Percentiles rank a stretch among this genome's conserved stretches.
Conservation (phyloP, 2,888 invertebrate species). For the Hypomecis atomaria region DNA sequence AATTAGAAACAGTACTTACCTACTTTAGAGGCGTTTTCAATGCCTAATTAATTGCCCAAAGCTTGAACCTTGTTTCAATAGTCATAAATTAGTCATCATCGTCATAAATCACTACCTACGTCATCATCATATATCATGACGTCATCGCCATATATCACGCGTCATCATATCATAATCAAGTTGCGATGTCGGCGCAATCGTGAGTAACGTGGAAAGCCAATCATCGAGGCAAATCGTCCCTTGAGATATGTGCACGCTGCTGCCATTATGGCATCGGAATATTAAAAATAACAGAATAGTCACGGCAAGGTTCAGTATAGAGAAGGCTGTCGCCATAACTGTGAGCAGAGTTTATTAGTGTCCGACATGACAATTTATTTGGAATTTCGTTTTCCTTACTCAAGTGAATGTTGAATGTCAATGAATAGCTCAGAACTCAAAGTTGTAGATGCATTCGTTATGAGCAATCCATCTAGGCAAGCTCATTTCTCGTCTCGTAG, state of each 20-base stretch:
- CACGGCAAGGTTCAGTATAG: background rate
- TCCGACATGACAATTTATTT: too few species aligned
- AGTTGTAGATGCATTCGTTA: background rate
- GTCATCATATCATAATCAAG: constrained; percentile 11
- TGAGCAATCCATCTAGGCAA: background rate
- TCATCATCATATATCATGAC: background rate
- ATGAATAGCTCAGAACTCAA: background rate
- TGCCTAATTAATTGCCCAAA: too few species aligned
- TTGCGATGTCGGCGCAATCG: constrained; percentile 3
- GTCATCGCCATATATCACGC: constrained; percentile 2
- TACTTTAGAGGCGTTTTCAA: too few species aligned
- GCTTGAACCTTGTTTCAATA: background rate
- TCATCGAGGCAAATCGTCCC: constrained; percentile 11
- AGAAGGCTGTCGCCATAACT: background rate
- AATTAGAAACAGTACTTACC: background rate
- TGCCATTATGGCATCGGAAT: background rate
- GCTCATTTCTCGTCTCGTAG: background rate
- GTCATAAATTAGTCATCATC: background rate
- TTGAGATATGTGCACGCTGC: background rate
- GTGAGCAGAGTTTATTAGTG: background rate
- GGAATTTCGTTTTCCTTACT: too few species aligned
- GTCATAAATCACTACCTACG: background rate
- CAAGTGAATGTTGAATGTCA: too few species aligned
- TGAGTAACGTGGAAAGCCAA: constrained; percentile 16
- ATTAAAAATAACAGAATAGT: background rate